Evolutionary conservation across 2,888 invertebrate genomes (phyloP).

Genomic region (Pasiphila rectangulata): DNA sequence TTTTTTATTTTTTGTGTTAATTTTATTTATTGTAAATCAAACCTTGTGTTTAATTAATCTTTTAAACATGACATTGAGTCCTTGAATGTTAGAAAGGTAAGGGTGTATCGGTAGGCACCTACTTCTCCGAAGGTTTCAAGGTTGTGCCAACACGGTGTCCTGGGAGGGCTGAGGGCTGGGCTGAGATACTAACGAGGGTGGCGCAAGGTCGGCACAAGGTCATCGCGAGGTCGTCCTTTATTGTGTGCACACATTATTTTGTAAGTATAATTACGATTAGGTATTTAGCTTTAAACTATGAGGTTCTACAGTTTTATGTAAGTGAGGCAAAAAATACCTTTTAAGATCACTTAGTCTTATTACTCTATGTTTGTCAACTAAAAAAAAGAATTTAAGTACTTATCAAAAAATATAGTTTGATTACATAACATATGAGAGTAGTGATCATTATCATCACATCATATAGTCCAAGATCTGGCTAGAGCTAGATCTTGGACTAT

Average conservation of each 20-base stretch:
- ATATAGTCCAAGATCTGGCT: too few species aligned
- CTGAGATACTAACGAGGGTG: slow-evolving; percentile 35
- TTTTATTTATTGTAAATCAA: background rate
- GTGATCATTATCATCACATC: too few species aligned
- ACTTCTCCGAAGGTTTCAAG: slow-evolving; percentile 58
- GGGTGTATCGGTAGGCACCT: slow-evolving; percentile 39
- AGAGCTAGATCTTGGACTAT: too few species aligned
- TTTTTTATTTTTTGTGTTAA: background rate
- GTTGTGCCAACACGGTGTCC: slow-evolving; percentile 57
- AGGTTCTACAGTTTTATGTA: background rate
- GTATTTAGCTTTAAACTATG: background rate
- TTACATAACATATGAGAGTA: too few species aligned
- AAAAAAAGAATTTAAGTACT: background rate
- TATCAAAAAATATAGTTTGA: too few species aligned
- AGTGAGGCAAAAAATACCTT: too few species aligned
- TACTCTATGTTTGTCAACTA: too few species aligned
- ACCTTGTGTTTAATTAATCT: background rate
- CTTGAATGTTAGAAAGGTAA: slow-evolving; percentile 15
- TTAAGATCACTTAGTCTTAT: too few species aligned
- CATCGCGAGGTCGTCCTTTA: slow-evolving; percentile 51
- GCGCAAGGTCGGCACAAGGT: slow-evolving; percentile 65
- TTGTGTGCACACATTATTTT: slow-evolving; percentile 52
- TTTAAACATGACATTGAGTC: slow-evolving; percentile 8
- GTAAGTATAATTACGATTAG: slow-evolving; percentile 4
- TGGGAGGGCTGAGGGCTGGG: slow-evolving; percentile 46